phyloP scores from a whole-genome alignment of 2,888 invertebrate species.

The Oxytorus armatus region DNA sequence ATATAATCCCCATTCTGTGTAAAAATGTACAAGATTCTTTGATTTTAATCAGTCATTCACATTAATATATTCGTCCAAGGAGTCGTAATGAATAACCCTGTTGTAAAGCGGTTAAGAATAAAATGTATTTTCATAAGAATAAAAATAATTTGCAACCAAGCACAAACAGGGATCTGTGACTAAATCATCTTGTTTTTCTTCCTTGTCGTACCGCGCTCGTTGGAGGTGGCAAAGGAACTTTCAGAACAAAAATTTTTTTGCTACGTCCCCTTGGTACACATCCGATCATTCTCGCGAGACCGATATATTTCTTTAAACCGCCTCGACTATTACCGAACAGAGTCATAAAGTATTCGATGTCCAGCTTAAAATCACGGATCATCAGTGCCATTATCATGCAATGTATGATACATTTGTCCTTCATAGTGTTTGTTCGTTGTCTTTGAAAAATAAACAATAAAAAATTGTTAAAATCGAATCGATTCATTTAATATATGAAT shows the following conservation, averaged over 20 bases:
- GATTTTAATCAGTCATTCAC: too few species aligned
- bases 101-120: background rate
- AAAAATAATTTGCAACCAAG: slow-evolving; percentile 7
- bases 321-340: slow-evolving; percentile 70
- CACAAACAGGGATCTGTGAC: background rate
- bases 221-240: slow-evolving; percentile 78
- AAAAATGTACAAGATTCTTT: too few species aligned
- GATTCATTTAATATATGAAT: background rate
- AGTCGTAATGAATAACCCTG: background rate
- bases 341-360: slow-evolving; percentile 77
- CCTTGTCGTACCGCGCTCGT: slow-evolving; percentile 62
- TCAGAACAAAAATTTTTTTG: slow-evolving; percentile 76
- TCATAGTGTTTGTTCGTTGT: slow-evolving; percentile 76
- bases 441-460: slow-evolving; percentile 68
- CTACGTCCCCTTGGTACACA: slow-evolving; percentile 74
- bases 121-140: background rate
- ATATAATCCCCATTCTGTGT: too few species aligned
- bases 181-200: slow-evolving; percentile 59
- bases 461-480: background rate
- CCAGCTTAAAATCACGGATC: slow-evolving; percentile 75
- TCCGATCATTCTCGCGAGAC: slow-evolving; percentile 77
- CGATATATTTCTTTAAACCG: slow-evolving; percentile 76
- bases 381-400: slow-evolving; percentile 78
- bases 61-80: too few species aligned
- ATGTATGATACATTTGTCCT: slow-evolving; percentile 80